Base-by-base conservation (phyloP, 2,113 vertebrate species). In the Candoia aspera region DNA sequence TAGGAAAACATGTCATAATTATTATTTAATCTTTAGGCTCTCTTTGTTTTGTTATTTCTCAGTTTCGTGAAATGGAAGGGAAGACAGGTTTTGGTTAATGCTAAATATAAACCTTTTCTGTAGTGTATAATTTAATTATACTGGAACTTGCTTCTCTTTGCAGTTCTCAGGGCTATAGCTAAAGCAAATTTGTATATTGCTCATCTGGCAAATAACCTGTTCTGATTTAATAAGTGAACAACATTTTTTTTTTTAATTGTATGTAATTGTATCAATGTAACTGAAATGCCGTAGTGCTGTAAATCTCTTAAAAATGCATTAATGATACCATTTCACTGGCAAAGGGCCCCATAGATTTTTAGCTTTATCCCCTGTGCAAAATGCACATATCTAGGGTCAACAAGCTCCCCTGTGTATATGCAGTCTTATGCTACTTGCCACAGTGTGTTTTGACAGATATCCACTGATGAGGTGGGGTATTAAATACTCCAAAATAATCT, bases 11-110 rank as follows among this genome's bases (percentile, higher is more conserved):
- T 87, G 79, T 64, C n/a, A 37, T 94, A 88, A 87, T 95, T 90
- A 94, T 96, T 94, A 88, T 93, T 94, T 96, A 91, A 46, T 94
- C 96, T 97, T 85, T 96, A 92, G 93, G 68, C 84, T 88, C 95
- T 54, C 85, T 49, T 93, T 37, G 2, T 58, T 89, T 54, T 91
- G 87, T 79, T 64, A 83, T 89, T 94, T 90, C 84, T 94, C 86
- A 29, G 21, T 96, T 96, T 93, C 37, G 68, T 95, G 87, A 95
- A 96, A 93, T 62, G 84, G 64, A 96, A 84, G 91, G 92, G 19
- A 94, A 91, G 92, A 90, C 90, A 94, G 84, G 91, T 96, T 96
- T 87, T 95, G 93, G 90, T 94, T 97, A 94, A 96, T 96, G 89
- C 86, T 91, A 93, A 73, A 57, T 79, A 54, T 95, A 91, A 94